These are phyloP conservation scores for human DNA, from an alignment of 2,113 vertebrate genomes.

Conservation along the genomic window GRCh38 chr17:4416001-4416500, in stretches of 20 bases:
- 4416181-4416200: not conserved
- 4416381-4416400: not conserved
- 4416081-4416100: not conserved
- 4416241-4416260: not conserved
- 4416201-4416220: not conserved
- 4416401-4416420: not conserved
- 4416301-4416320: not conserved
- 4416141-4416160: not conserved
- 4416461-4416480: not conserved
- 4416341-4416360: not conserved
- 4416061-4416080: not conserved
- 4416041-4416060: not conserved
- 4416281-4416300: not conserved
- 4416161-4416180: not conserved
- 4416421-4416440: not conserved
- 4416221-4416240: not conserved
- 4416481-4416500: not conserved
- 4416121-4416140: not conserved
- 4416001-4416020: not conserved
- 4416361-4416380: not conserved
- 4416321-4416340: not conserved
- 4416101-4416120: not conserved
- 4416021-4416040: not conserved
- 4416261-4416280: not conserved
- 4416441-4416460: not conserved